Base-by-base conservation (phyloP, 2,797 vertebrate species). In the Sebastes matsubarae region DNA sequence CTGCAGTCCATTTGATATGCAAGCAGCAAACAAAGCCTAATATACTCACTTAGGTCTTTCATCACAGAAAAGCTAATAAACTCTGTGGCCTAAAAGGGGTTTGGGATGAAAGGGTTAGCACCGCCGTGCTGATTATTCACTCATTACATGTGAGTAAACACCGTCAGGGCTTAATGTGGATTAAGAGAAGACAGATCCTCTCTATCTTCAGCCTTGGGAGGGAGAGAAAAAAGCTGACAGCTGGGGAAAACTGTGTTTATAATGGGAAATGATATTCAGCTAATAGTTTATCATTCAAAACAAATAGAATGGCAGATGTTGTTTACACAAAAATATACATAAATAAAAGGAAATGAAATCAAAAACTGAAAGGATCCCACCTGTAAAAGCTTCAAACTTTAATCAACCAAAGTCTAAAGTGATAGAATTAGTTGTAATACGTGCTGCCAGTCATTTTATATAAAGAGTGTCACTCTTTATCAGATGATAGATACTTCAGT, bases 91-190 rank as follows among this genome's bases (percentile, higher is more conserved):
- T 70, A 22, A 66, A 79, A 65, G 82, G 82, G 77, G 64, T 68
- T 67, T 20, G 38, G 81, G 91, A 92, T 94, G 88, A 94, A 94
- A 93, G 88, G 83, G 86, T 90, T 93, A 77, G 77, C 92, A 82
- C 86, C 36, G 73, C 83, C 2, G 71, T 91, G 95, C 89, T 94
- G 93, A 96, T 95, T 91, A 93, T 91, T 91, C 92, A 77, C 81
- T 95, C 88, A 95, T 94, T 92, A 93, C 90, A 85, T 90, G 90
- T 87, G 91, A 91, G 94, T 91, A 95, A 96, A 95, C 88, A 86
- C 78, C 13, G 36, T 87, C 77, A 83, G 80, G 68, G 79, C 74
- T 42, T 90, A 76, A 92, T 92, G 89, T 89, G 90, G 88, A 94
- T 93, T 87, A 93, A 82, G 65, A 81, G 75, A 72, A 34, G 70